Conservation (phyloP, 64 coral and sea anemone genomes). For the Dendrophyllia cribrosa region DNA sequence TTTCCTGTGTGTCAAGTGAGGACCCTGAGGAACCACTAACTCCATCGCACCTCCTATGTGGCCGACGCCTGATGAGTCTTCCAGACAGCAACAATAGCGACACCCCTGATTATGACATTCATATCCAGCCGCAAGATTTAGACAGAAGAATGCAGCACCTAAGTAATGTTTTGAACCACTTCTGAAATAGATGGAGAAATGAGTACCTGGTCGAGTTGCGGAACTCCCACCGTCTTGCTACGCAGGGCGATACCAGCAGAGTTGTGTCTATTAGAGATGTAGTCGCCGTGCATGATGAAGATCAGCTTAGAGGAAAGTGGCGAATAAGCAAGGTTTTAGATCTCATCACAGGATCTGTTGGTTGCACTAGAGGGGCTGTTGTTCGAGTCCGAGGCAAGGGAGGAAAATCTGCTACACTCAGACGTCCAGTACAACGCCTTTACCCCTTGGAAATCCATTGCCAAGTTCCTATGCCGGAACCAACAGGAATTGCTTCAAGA, state of each 20-base stretch:
- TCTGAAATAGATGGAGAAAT: not conserved
- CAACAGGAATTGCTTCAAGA: not conserved
- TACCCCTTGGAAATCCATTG: slow-evolving; percentile 10
- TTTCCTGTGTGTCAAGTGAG: not conserved
- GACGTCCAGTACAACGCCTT: slow-evolving; percentile 3
- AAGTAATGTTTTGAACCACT: not conserved
- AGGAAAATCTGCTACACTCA: not conserved
- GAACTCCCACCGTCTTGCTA: no score
- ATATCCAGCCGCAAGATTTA: not conserved
- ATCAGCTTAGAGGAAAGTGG: not conserved
- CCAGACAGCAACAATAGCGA: not conserved
- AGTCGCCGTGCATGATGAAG: not conserved
- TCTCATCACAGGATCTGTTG: slow-evolving; percentile 5
- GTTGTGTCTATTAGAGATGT: slow-evolving; percentile 1
- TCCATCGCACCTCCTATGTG: slow-evolving; percentile 23
- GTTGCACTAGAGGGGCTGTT: not conserved
- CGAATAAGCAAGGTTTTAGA: not conserved
- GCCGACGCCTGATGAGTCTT: not conserved
- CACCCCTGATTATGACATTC: not conserved
- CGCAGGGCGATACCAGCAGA: not conserved
- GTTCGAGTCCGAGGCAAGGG: not conserved
- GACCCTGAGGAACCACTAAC: slow-evolving; percentile 18
- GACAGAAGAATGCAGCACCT: not conserved
- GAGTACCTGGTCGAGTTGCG: not conserved
- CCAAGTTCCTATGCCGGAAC: not conserved